A percentile compares a stretch with the other conserved stretches of the same genome.
phyloP scores from a whole-genome alignment of 1,140 invertebrate species.

The Littorina saxatilis region DNA sequence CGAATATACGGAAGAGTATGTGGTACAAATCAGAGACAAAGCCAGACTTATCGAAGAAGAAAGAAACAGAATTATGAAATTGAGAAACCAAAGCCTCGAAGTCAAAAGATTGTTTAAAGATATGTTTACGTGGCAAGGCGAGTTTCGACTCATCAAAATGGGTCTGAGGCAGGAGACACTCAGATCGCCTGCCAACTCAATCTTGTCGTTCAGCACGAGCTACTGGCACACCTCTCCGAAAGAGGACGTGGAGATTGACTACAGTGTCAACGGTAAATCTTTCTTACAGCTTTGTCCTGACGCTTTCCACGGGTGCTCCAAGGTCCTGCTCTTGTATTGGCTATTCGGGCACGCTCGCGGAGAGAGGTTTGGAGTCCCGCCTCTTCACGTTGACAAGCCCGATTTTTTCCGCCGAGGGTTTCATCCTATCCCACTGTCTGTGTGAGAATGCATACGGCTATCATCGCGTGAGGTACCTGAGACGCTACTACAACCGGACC shows the following conservation, averaged over 20 bases:
- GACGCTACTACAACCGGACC: not conserved
- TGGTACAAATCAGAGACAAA: no score
- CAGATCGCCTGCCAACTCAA: not conserved
- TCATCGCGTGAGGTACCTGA: not conserved
- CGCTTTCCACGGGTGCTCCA: constrained; percentile 8
- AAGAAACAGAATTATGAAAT: no score
- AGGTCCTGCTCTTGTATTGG: constrained; percentile 4
- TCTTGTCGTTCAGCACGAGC: not conserved
- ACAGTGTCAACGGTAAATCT: not conserved
- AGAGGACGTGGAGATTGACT: not conserved
- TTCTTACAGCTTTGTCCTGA: no score
- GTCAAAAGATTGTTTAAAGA: not conserved
- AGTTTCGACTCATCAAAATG: not conserved
- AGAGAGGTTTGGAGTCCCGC: not conserved
- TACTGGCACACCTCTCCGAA: not conserved
- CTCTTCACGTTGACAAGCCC: not conserved
- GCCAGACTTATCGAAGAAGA: no score
- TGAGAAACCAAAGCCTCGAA: not conserved
- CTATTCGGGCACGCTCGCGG: not conserved
- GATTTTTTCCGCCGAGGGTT: not conserved
- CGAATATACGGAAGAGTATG: no score
- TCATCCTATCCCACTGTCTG: not conserved
- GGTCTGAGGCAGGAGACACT: not conserved
- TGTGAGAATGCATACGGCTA: constrained; percentile 6
- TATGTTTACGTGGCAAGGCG: not conserved